These are phyloP conservation scores for Falco columbarius DNA, from an alignment of 2,797 vertebrate genomes.

Conservation along the genomic window DNA sequence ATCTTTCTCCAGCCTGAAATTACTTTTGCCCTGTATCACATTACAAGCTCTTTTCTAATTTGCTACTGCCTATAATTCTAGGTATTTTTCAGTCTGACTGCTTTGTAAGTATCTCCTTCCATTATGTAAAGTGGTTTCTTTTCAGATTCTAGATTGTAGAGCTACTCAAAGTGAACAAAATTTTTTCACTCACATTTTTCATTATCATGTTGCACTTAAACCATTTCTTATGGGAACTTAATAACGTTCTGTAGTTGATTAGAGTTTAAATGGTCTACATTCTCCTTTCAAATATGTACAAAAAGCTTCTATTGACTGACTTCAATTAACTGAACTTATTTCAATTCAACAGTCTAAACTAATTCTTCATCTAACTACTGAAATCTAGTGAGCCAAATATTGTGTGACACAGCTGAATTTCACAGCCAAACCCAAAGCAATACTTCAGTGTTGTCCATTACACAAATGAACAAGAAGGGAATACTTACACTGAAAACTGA, in stretches of 20 bases:
- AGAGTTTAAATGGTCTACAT: slow-evolving; percentile 44
- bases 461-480: neutral
- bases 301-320: slow-evolving; percentile 52
- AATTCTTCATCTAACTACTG: slow-evolving; percentile 1
- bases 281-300: slow-evolving; percentile 38
- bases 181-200: slow-evolving; percentile 49
- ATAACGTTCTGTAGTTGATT: slow-evolving; percentile 53
- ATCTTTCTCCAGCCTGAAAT: slow-evolving; percentile 23
- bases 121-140: slow-evolving; percentile 69
- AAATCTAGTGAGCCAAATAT: slow-evolving; percentile 38
- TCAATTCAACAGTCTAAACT: slow-evolving; percentile 44
- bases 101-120: slow-evolving; percentile 52
- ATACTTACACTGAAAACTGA: neutral
- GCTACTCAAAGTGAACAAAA: slow-evolving; percentile 59
- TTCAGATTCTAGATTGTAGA: slow-evolving; percentile 65
- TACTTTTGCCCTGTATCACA: slow-evolving; percentile 37
- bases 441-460: neutral
- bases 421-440: slow-evolving; percentile 4
- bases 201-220: slow-evolving; percentile 63
- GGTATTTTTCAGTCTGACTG: slow-evolving; percentile 56
- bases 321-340: slow-evolving; percentile 63
- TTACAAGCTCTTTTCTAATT: slow-evolving; percentile 65
- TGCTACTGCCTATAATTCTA: slow-evolving; percentile 37
- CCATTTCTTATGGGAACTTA: slow-evolving; percentile 63
- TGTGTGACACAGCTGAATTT: slow-evolving; percentile 37